Percentiles rank a stretch among this genome's conserved stretches.
phyloP scores from a whole-genome alignment of 2,113 vertebrate genomes.

The Dasypus novemcinctus region DNA sequence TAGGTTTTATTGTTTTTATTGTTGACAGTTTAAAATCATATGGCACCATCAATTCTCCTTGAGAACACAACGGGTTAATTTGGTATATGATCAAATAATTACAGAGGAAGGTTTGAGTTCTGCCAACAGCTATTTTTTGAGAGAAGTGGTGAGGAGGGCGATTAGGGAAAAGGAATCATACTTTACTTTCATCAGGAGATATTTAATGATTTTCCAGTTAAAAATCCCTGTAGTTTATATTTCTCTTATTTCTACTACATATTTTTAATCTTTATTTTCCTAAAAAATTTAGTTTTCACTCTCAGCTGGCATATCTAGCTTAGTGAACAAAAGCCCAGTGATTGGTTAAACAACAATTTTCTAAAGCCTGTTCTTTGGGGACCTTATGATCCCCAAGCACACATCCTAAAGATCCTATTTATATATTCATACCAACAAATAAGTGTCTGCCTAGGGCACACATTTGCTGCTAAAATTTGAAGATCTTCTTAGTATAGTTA shows the following conservation, averaged over 20 bases:
- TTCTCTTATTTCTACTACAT: background rate
- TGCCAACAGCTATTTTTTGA: background rate
- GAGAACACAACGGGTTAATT: background rate
- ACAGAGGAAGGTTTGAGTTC: background rate
- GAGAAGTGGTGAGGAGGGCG: background rate
- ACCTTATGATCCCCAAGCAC: background rate
- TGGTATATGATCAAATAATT: background rate
- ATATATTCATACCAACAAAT: background rate
- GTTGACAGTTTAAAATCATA: background rate
- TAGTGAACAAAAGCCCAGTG: background rate
- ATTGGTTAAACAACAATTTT: background rate
- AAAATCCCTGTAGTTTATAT: background rate
- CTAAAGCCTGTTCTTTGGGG: background rate
- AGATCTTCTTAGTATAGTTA: background rate
- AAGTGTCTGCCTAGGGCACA: background rate
- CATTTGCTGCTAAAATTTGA: background rate
- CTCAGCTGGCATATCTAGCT: background rate
- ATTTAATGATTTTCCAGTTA: background rate
- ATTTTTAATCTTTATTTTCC: background rate
- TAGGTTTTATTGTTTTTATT: background rate
- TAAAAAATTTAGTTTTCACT: background rate
- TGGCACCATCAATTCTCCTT: background rate
- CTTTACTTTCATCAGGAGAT: background rate
- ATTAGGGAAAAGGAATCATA: background rate
- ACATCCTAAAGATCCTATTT: background rate